These are phyloP conservation scores for Stercorarius parasiticus DNA, from an alignment of 2,113 vertebrate genomes.

Conservation along the genomic window DNA sequence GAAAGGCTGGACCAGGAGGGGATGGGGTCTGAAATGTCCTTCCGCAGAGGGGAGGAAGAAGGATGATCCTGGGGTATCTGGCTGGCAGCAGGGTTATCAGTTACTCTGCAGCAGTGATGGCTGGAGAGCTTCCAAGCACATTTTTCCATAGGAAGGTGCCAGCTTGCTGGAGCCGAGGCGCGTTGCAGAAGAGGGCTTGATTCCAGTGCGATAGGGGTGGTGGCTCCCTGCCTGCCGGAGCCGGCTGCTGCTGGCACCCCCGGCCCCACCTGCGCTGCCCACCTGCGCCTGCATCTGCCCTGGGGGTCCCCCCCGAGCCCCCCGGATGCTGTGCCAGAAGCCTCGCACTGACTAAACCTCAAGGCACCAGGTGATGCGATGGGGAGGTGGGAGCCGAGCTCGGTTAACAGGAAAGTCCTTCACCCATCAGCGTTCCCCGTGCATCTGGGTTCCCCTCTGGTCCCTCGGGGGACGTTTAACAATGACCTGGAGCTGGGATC, in stretches of 20 bases:
- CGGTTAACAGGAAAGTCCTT: neutral
- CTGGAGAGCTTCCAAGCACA: conserved; percentile 24
- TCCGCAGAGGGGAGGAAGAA: neutral
- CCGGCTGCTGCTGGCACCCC: neutral
- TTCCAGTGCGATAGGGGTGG: rapidly evolving
- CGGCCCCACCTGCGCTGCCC: neutral
- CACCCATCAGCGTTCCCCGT: neutral
- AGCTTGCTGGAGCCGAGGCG: neutral
- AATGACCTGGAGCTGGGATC: neutral
- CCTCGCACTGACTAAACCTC: neutral
- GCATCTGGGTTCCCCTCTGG: neutral
- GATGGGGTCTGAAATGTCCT: rapidly evolving
- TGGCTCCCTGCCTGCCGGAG: neutral
- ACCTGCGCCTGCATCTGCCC: neutral
- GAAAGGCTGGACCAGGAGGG: neutral
- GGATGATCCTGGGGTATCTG: neutral
- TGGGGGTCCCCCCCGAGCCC: rapidly evolving
- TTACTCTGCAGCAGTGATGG: neutral
- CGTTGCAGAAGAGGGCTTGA: neutral
- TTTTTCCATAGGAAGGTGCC: conserved; percentile 21
- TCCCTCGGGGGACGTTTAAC: neutral
- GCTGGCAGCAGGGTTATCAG: conserved; percentile 17
- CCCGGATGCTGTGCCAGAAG: neutral
- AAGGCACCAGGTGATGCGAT: neutral
- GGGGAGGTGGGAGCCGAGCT: neutral